Evolutionary conservation across 2,113 vertebrate species (phyloP).

Genomic region (Morphnarchus princeps): DNA sequence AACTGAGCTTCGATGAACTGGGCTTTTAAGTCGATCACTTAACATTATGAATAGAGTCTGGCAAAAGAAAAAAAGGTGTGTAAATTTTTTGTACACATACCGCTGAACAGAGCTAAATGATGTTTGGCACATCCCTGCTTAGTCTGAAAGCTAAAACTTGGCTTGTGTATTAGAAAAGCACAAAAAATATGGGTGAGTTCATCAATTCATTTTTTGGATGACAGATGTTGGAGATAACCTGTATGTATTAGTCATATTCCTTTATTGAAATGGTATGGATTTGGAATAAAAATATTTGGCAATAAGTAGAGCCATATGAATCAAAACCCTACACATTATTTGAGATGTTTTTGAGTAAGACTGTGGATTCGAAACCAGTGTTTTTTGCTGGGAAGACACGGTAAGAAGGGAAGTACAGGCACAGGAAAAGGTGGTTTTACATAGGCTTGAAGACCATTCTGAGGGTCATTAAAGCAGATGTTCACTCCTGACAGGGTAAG

Average conservation of each 20-base stretch:
- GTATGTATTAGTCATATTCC: background rate
- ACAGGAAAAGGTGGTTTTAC: background rate
- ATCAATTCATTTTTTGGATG: background rate
- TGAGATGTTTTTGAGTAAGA: background rate
- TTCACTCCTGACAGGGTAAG: background rate
- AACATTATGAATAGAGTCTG: background rate
- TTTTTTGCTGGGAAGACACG: background rate
- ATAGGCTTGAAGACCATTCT: background rate
- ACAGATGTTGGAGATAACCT: background rate
- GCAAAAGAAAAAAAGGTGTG: background rate
- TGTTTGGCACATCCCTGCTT: background rate
- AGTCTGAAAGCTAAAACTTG: background rate
- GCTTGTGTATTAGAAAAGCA: background rate
- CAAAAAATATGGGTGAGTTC: background rate
- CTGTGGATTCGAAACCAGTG: background rate
- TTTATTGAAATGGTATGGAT: background rate
- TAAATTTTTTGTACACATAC: background rate
- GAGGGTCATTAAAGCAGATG: slow-evolving; percentile 4
- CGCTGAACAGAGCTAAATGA: background rate
- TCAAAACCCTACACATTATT: background rate
- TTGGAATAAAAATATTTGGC: background rate
- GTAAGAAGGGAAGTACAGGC: background rate
- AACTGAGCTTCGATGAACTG: background rate
- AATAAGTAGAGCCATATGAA: background rate
- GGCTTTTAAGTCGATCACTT: background rate